phyloP scores from a whole-genome alignment of 2,888 invertebrate species.

The Mythimna albipuncta region DNA sequence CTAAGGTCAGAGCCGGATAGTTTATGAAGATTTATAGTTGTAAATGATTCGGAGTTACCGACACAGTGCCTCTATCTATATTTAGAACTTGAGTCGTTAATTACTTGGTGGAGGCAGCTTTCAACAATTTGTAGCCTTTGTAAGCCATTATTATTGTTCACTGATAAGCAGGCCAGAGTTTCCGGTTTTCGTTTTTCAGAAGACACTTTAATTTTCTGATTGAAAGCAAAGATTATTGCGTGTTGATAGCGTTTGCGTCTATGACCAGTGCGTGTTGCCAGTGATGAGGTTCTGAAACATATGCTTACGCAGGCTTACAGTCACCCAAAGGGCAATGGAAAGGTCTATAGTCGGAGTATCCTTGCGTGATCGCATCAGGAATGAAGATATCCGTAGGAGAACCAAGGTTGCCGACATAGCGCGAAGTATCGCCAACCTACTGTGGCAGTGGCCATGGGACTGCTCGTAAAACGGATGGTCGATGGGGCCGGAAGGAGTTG shows the following conservation, averaged over 20 bases:
- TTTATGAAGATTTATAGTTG: slow-evolving; percentile 41
- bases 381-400: too few species aligned
- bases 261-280: too few species aligned
- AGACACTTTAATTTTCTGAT: slow-evolving; percentile 4
- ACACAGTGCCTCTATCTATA: slow-evolving; percentile 28
- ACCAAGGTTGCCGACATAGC: too few species aligned
- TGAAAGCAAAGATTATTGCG: not conserved
- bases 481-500: too few species aligned
- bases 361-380: too few species aligned
- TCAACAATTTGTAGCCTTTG: slow-evolving; percentile 23
- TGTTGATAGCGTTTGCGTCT: slow-evolving; percentile 6
- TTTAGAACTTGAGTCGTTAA: slow-evolving; percentile 25
- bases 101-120: slow-evolving; percentile 22
- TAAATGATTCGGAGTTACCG: slow-evolving; percentile 33
- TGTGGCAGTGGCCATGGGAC: too few species aligned
- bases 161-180: slow-evolving; percentile 15
- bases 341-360: too few species aligned
- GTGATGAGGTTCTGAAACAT: too few species aligned
- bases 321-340: too few species aligned
- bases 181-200: slow-evolving; percentile 1
- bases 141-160: slow-evolving; percentile 20
- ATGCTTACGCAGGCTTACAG: too few species aligned
- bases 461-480: too few species aligned
- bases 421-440: too few species aligned
- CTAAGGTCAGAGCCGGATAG: slow-evolving; percentile 23